Evolutionary conservation across 2,113 vertebrate species (phyloP).

Genomic region (Naja naja): DNA sequence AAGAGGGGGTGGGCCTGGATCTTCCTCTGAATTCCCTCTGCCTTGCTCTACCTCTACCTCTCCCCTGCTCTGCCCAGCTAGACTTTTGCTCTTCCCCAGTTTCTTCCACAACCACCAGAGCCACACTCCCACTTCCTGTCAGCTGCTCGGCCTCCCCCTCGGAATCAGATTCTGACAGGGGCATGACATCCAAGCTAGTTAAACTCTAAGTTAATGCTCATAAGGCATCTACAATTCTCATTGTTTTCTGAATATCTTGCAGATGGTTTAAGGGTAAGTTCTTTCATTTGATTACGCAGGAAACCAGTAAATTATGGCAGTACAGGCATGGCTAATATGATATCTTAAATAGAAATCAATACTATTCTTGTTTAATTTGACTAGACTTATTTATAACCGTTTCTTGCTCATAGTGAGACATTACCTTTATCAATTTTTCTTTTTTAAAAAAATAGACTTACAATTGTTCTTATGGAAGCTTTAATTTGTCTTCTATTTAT

Average conservation of each 20-base stretch:
- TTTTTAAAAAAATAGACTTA: background rate
- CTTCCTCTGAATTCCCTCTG: too few relatives aligned
- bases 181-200: background rate
- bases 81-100: too few relatives aligned
- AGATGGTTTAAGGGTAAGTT: background rate
- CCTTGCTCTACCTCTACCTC: too few relatives aligned
- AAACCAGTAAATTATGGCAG: background rate
- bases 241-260: background rate
- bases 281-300: background rate
- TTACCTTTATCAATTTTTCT: background rate
- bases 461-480: background rate
- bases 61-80: too few relatives aligned
- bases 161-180: too few relatives aligned
- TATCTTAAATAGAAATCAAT: constrained; percentile 11
- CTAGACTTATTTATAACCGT: background rate
- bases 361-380: background rate
- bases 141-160: too few relatives aligned
- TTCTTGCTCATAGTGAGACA: background rate
- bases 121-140: too few relatives aligned
- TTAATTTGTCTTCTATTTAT: background rate
- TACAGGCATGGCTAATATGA: constrained; percentile 19
- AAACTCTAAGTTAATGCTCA: background rate
- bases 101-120: too few relatives aligned
- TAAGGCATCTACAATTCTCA: background rate
- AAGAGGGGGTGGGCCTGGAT: too few relatives aligned